Conservation (phyloP, 2,888 invertebrate genomes). For the Artemia sinica region DNA sequence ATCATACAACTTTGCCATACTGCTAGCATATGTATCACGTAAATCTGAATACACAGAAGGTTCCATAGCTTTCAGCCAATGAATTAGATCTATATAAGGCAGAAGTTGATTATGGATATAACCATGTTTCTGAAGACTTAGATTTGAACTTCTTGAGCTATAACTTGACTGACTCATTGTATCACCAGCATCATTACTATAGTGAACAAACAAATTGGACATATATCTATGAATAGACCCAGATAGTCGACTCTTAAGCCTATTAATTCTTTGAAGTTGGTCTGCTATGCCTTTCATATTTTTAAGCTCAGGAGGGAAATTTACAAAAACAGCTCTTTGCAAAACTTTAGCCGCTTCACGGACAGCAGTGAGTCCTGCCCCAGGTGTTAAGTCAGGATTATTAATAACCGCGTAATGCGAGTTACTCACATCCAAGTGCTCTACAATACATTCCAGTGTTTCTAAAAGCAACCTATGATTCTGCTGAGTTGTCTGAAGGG, state of each 20-base stretch:
- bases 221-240: slow-evolving; percentile 69
- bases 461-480: slow-evolving; percentile 58
- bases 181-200: slow-evolving; percentile 57
- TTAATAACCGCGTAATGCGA: slow-evolving; percentile 47
- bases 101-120: slow-evolving; percentile 67
- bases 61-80: slow-evolving; percentile 75
- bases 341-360: slow-evolving; percentile 53
- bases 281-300: slow-evolving; percentile 59
- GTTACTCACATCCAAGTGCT: slow-evolving; percentile 44
- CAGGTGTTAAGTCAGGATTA: slow-evolving; percentile 51
- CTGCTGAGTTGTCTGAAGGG: slow-evolving; percentile 64
- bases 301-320: slow-evolving; percentile 42
- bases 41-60: slow-evolving; percentile 60
- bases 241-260: slow-evolving; percentile 58
- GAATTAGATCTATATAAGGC: slow-evolving; percentile 76
- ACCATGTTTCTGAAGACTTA: slow-evolving; percentile 55
- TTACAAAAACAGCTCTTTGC: slow-evolving; percentile 51
- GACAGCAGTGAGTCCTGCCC: slow-evolving; percentile 43
- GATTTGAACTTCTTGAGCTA: slow-evolving; percentile 24
- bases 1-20: slow-evolving; percentile 71
- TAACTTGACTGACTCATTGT: slow-evolving; percentile 34
- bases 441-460: neutral
- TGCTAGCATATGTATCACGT: slow-evolving; percentile 58
- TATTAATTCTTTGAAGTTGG: slow-evolving; percentile 57
- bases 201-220: slow-evolving; percentile 84